Percentiles rank a stretch among this genome's conserved stretches.
phyloP scores from a whole-genome alignment of 2,797 vertebrate genomes.

The Rhinatrema bivittatum region DNA sequence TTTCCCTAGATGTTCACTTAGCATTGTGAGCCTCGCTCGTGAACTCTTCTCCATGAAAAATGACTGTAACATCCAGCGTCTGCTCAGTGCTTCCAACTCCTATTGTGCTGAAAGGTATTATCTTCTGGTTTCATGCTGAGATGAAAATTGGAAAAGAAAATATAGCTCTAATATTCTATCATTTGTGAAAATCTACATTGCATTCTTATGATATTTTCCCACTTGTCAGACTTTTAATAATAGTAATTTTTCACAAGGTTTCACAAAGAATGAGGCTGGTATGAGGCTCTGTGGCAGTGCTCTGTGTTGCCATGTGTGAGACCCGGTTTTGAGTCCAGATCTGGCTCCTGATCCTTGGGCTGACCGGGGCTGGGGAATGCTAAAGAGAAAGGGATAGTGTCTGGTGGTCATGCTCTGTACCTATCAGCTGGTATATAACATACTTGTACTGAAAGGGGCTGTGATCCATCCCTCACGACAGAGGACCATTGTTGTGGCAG shows the following conservation, averaged over 20 bases:
- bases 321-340: too few species aligned
- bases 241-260: conserved; percentile 39
- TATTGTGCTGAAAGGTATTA: conserved; percentile 18
- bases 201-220: conserved; percentile 37
- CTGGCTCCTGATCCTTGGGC: too few species aligned
- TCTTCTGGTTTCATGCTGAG: conserved; percentile 45
- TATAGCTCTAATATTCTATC: conserved; percentile 35
- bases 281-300: too few species aligned
- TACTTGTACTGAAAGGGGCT: too few species aligned
- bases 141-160: conserved; percentile 55
- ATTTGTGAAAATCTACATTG: conserved; percentile 24
- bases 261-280: conserved; percentile 28
- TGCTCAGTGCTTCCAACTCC: conserved; percentile 10
- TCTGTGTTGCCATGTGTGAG: too few species aligned
- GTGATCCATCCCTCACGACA: too few species aligned
- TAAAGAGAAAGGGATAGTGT: too few species aligned
- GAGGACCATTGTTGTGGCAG: too few species aligned
- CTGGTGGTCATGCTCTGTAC: too few species aligned
- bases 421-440: too few species aligned
- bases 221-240: conserved; percentile 22
- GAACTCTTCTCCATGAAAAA: conserved; percentile 10
- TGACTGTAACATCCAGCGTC: conserved; percentile 11
- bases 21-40: conserved; percentile 13
- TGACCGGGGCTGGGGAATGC: too few species aligned
- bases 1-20: conserved; percentile 8